Percentiles rank a stretch among this genome's conserved stretches.
phyloP scores from a whole-genome alignment of 1,140 invertebrate species.

The Magallana ariakensis region DNA sequence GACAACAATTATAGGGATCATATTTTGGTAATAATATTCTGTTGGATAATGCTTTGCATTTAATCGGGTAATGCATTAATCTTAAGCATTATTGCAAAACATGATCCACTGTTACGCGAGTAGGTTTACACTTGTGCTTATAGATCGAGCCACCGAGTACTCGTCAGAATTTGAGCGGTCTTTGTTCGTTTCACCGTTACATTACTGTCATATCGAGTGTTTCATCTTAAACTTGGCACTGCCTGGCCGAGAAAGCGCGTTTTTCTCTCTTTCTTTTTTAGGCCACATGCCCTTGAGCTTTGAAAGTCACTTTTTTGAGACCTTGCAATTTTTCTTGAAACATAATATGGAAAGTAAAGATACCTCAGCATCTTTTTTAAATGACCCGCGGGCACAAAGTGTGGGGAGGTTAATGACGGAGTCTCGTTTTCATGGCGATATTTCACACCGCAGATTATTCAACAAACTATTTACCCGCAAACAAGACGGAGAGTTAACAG shows the following conservation, averaged over 20 bases:
- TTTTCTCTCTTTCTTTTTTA: background rate
- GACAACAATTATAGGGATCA: background rate
- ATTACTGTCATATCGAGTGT: conserved; percentile 5
- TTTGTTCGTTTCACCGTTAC: conserved; percentile 5
- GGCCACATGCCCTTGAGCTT: conserved; percentile 21
- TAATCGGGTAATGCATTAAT: conserved; percentile 27
- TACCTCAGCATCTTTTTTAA: background rate
- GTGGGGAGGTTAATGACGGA: background rate
- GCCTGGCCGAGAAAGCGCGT: background rate
- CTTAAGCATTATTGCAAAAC: background rate
- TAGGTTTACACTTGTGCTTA: conserved; percentile 6
- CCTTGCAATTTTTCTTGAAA: conserved; percentile 24
- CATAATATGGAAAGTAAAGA: conserved; percentile 25
- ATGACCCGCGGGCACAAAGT: background rate
- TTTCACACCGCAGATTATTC: background rate
- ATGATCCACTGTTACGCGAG: conserved; percentile 19
- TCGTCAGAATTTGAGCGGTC: background rate
- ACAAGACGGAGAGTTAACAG: background rate
- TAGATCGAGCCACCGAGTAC: background rate
- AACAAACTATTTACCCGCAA: background rate
- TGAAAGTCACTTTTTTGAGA: conserved; percentile 23
- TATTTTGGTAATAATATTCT: conserved; percentile 10
- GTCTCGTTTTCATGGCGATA: background rate
- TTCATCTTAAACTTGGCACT: background rate
- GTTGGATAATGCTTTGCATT: background rate